Percentiles rank a stretch among this genome's conserved stretches.
These are phyloP conservation scores for Petrocephalus microphthalmus DNA, from an alignment of 2,113 vertebrate genomes.

Conservation along the genomic window DNA sequence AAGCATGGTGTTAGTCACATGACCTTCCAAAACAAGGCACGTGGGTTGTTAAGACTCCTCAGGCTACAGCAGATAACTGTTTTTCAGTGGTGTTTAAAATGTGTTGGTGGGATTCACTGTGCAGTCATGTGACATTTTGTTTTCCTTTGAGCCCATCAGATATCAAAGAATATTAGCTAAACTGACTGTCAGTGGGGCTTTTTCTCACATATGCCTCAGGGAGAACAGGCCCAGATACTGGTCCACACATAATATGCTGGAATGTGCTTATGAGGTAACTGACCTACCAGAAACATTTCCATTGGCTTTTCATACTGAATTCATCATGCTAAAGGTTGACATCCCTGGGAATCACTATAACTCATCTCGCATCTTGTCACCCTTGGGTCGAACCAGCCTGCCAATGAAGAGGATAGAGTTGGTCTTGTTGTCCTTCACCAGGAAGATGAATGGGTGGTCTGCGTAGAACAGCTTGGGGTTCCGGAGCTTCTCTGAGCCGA, in stretches of 20 bases:
- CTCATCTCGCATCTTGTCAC: slow-evolving; percentile 90
- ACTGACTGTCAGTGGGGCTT: neutral
- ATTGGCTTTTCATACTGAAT: neutral
- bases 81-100: neutral
- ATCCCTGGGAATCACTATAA: slow-evolving; percentile 61
- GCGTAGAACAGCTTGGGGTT: slow-evolving; percentile 89
- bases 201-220: neutral
- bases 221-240: slow-evolving; percentile 22
- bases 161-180: neutral
- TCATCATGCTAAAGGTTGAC: slow-evolving; percentile 14
- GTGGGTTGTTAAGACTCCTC: neutral
- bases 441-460: slow-evolving; percentile 91
- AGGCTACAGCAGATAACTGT: neutral
- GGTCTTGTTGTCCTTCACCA: slow-evolving; percentile 90
- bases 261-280: slow-evolving; percentile 56
- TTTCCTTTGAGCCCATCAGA: neutral
- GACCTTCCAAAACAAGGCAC: neutral
- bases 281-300: slow-evolving; percentile 24
- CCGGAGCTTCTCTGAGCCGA: slow-evolving; percentile 71
- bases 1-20: slow-evolving; percentile 47
- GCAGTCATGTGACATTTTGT: neutral
- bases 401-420: slow-evolving; percentile 89
- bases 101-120: slow-evolving; percentile 2
- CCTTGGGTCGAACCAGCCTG: slow-evolving; percentile 83
- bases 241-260: slow-evolving; percentile 39